A percentile compares a stretch with the other conserved stretches of the same genome.
These are phyloP conservation scores for Ichneumon xanthorius DNA, from an alignment of 2,888 invertebrate genomes.

Conservation along the genomic window DNA sequence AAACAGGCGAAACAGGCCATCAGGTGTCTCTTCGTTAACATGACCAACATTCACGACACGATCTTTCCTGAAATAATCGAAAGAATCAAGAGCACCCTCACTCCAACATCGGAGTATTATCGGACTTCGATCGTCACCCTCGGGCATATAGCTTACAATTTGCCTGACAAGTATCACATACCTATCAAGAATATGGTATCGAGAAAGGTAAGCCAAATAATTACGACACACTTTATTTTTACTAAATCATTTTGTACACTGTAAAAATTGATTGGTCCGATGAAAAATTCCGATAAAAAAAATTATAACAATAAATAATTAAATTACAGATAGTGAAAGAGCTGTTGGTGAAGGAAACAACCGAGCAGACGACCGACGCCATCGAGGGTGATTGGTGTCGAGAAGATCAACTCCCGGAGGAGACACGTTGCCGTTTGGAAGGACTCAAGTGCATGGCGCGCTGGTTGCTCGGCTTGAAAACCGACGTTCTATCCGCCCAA, in stretches of 20 bases:
- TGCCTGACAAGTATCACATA: conserved; percentile 95
- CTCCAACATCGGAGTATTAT: conserved; percentile 92
- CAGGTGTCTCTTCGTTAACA: conserved; percentile 95
- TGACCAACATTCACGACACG: conserved; percentile 89
- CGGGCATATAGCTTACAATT: conserved; percentile 97
- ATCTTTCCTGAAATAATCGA: conserved; percentile 95
- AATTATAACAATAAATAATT: conserved; percentile 20
- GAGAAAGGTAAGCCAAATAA: conserved; percentile 88
- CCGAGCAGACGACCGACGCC: conserved; percentile 86
- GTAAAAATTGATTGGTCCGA: too few relatives aligned
- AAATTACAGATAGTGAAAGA: conserved; percentile 94
- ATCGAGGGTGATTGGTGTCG: conserved; percentile 91
- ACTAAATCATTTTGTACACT: neutral
- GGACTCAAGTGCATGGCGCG: conserved; percentile 98
- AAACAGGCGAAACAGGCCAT: conserved; percentile 99
- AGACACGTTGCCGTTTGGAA: conserved; percentile 96
- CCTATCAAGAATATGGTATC: conserved; percentile 98
- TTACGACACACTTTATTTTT: neutral
- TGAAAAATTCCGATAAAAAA: neutral
- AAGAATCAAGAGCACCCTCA: conserved; percentile 91
- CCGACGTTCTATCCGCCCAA: conserved; percentile 94
- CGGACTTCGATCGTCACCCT: conserved; percentile 97
- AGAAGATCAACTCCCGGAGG: conserved; percentile 95
- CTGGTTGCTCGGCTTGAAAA: conserved; percentile 96
- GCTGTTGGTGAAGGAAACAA: conserved; percentile 93